Evolutionary conservation across 2,113 vertebrate genomes (phyloP).

Genomic region (Hemicordylus capensis): DNA sequence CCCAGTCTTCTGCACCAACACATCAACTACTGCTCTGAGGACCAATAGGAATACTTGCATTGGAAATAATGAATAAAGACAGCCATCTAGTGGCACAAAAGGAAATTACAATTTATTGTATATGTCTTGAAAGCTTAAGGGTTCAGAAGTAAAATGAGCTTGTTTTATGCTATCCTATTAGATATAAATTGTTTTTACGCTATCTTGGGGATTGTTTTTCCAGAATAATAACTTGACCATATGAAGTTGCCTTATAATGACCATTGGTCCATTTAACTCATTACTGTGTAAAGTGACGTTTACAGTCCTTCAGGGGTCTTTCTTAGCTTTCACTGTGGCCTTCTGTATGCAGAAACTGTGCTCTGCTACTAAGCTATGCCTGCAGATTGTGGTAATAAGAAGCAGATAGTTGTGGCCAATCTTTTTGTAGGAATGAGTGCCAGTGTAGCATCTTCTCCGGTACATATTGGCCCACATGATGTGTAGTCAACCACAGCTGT

Average conservation of each 20-base stretch:
- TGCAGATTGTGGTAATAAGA: neutral
- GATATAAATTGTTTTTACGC: no score
- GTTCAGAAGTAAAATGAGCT: neutral
- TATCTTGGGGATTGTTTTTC: no score
- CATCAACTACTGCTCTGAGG: neutral
- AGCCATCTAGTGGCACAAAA: constrained; percentile 29
- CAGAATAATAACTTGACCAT: no score
- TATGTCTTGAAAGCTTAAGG: neutral
- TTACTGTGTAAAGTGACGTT: no score
- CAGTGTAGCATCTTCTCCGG: neutral
- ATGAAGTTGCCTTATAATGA: no score
- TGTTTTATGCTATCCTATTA: no score
- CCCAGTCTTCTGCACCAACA: neutral
- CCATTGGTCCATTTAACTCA: no score
- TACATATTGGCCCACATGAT: no score
- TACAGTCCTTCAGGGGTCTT: neutral
- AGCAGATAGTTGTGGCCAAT: neutral
- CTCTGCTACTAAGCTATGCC: no score
- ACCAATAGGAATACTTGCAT: neutral
- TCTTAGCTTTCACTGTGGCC: neutral
- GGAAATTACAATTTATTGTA: neutral
- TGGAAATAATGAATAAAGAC: neutral
- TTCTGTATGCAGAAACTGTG: no score
- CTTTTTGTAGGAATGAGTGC: neutral
- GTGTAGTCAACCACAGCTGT: no score